Evolutionary conservation across 2,888 invertebrate genomes (phyloP).

Genomic region (Erebia aethiops): DNA sequence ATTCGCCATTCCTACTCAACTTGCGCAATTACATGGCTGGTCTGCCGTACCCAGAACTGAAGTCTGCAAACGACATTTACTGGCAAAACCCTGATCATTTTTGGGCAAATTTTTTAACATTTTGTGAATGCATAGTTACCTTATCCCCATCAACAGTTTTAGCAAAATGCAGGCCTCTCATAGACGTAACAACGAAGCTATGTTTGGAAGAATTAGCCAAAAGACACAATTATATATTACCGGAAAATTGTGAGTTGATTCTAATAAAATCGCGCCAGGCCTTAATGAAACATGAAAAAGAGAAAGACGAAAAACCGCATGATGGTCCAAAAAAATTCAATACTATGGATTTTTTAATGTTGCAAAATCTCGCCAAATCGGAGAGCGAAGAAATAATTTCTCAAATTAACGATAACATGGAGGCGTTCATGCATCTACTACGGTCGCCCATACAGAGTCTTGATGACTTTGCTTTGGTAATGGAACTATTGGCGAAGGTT

Average conservation of each 20-base stretch:
- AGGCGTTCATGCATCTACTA: constrained; percentile 59
- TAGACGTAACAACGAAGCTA: constrained; percentile 55
- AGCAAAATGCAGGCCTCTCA: constrained; percentile 59
- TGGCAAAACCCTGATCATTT: constrained; percentile 63
- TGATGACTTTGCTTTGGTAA: constrained; percentile 64
- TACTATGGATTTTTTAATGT: constrained; percentile 51
- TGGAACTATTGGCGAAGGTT: constrained; percentile 67
- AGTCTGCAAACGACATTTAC: constrained; percentile 53
- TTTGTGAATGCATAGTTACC: constrained; percentile 62
- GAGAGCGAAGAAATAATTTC: constrained; percentile 60
- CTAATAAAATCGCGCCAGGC: constrained; percentile 52
- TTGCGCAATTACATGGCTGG: constrained; percentile 62
- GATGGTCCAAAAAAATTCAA: not conserved
- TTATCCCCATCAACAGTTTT: constrained; percentile 62
- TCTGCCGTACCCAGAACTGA: constrained; percentile 53
- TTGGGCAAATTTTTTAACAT: constrained; percentile 62
- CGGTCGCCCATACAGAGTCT: constrained; percentile 51
- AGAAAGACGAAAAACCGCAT: no score
- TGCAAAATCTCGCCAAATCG: constrained; percentile 58
- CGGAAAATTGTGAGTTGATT: constrained; percentile 49
- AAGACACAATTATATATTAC: constrained; percentile 52
- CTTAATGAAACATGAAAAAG: constrained; percentile 38
- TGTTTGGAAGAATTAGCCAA: constrained; percentile 57
- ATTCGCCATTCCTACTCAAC: constrained; percentile 58
- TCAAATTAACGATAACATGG: constrained; percentile 56